Evolutionary conservation across 1,140 invertebrate genomes (phyloP).

Genomic region (Eciton burchellii): DNA sequence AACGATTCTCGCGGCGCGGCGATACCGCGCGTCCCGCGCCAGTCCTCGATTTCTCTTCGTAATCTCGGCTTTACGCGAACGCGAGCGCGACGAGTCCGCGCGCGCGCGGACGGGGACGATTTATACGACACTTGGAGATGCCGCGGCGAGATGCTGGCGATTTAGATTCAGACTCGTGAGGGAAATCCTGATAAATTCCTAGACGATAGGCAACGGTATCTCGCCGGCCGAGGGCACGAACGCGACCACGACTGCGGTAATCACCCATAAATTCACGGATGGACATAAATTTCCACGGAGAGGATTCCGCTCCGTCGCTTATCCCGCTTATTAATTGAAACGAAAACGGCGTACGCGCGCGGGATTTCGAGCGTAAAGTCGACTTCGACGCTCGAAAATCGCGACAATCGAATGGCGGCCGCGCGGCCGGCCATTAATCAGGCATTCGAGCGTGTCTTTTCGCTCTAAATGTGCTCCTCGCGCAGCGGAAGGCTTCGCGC

Average conservation of each 20-base stretch:
- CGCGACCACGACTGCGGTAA: constrained; percentile 23
- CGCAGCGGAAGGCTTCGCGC: background rate
- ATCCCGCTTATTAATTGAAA: constrained; percentile 37
- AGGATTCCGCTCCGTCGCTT: constrained; percentile 36
- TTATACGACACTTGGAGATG: constrained; percentile 51
- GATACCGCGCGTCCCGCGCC: background rate
- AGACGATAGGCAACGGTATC: constrained; percentile 23
- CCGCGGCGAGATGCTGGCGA: constrained; percentile 40
- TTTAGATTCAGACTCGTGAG: constrained; percentile 49
- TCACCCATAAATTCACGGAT: constrained; percentile 48
- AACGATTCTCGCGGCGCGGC: constrained; percentile 38
- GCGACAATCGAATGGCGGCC: constrained; percentile 8
- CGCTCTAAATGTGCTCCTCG: constrained; percentile 35
- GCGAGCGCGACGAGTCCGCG: background rate
- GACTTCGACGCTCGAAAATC: constrained; percentile 3
- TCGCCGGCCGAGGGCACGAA: background rate
- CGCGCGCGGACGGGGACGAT: constrained; percentile 45
- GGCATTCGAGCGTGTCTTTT: constrained; percentile 46
- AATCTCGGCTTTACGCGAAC: constrained; percentile 44
- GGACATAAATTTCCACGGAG: constrained; percentile 21
- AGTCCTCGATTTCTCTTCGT: constrained; percentile 63
- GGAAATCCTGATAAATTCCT: constrained; percentile 66
- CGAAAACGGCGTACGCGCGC: background rate
- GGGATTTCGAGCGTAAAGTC: constrained; percentile 33
- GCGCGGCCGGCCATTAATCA: constrained; percentile 29